Base-by-base conservation (phyloP, 2,888 invertebrate species). In the Cremastinae sp. region DNA sequence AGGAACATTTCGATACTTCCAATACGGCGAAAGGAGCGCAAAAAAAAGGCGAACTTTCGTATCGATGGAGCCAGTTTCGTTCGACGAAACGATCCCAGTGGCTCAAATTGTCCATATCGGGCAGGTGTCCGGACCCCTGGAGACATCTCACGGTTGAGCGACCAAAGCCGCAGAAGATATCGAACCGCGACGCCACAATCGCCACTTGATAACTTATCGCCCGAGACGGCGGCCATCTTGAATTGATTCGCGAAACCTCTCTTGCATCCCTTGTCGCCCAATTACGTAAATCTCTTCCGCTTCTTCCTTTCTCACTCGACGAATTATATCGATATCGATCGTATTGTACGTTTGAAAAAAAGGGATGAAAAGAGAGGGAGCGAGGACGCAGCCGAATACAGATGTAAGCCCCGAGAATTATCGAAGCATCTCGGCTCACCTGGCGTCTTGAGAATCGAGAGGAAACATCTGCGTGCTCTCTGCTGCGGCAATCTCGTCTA, bases 371-470 rank as follows among this genome's bases (percentile, higher is more conserved):
- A 76, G 77, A 80, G 78, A 49, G n/a, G n/a, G n/a, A n/a, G n/a
- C n/a, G n/a, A 41, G 12, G 8, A 49, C 16, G 4, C 2, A 36
- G 9, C 81, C 80, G 82, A 87, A 86, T 86, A 47, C 62, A 56
- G 66, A 66, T 66, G 53, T 66, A 61, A 84, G 80, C 80, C 72
- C 79, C n/a, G 74, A 80, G 82, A 81, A 75, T 84, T 84, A 88
- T 85, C 84, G 85, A 87, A 88, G 87, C 88, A 87, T 87, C 82
- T 83, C 87, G 82, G 75, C 79, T 87, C 88, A 88, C 87, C 88
- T 88, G 88, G 84, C 84, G 62, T 73, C 77, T 69, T 68, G 49
- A 56, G 61, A 69, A 71, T 66, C 66, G 65, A 66, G 68, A 56
- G 72, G 74, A 80, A 82, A 80, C 82, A 82, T 82, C 82, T 82